Base-by-base conservation (phyloP, 2,888 invertebrate species). In the Gymnosoma rotundatum region DNA sequence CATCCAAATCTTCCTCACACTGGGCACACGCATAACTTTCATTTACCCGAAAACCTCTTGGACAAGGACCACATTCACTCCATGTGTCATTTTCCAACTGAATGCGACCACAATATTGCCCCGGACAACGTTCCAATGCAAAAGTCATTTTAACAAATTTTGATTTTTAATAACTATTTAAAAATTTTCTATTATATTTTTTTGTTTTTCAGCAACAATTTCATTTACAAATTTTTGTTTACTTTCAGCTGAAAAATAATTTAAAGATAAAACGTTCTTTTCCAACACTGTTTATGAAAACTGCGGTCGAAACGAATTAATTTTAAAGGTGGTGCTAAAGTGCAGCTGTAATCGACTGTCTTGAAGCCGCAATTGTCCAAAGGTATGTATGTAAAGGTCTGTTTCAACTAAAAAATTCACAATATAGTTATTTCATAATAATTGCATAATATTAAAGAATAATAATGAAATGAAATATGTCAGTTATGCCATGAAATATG, bases 61-160 rank as follows among this genome's bases (percentile, higher is more conserved):
- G 96, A 88, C 98, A 98, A 1, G 97, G 95, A 0, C 97, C 97
- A 91, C 98, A 98, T 14, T 95, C 95, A 88, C 96, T 95, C 94
- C 95, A 96, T 45, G 93, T 94, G 50, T 95, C 95, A 93, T 96
- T 95, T 8, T 93, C 93, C 2, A 95, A 90, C 72, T 94, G 91
- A 45, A 94, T 94, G 69, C 96, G 94, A 2, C 92, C 92, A 87
- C 92, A 92, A 87, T 92, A 92, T 18, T 90, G 86, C n/a, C 92
- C 92, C 0, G 92, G 92, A 73, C 87, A 87, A 42, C 86, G 86
- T 74, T 86, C 86, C 67, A 87, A 73, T n/a, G 58, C 25, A 6
- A 56, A 32, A 20, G 64, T 48, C 84, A 84, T 84, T 72, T 56
- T 36, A 38, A 50, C n/a, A 0, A 14, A 25, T 14, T 7, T 45